Evolutionary conservation across 2,888 invertebrate genomes (phyloP), one percentile per base, ranked within the genome.

Genomic region (Chrysina gloriosa): DNA sequence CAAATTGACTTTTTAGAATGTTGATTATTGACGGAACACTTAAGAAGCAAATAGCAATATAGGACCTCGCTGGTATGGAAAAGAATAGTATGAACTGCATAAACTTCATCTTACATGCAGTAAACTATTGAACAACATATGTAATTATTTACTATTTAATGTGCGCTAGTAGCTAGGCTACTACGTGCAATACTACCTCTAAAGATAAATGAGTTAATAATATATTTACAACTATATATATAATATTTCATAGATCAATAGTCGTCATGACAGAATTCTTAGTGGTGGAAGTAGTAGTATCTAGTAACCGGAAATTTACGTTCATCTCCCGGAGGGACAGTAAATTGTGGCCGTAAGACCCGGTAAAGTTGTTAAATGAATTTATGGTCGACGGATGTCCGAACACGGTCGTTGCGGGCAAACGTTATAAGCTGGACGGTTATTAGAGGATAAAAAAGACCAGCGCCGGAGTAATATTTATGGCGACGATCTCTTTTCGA

Each of bases 311-410:
- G 72, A 75, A 76, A 77, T 77, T 77, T 73, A 74, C 73, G 73
- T 72, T 61, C 70, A 67, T 64, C 68, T 78, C 81, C 80, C 79
- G 54, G 56, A 74, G 79, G 80, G 74, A 73, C 77, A 73, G 78
- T 83, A 83, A 83, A 83, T 83, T 83, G 81, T 77, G 81, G 81
- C 78, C 75, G 79, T 80, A 81, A 80, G 79, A 81, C 79, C 79
- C 78, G 79, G 80, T 80, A 81, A 82, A 83, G 81, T 83, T 83
- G 81, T 82, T 84, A 83, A 84, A 84, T 84, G 82, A 83, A 84
- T 84, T 84, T 84, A 84, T 81, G 77, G 82, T 78, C 77, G 79
- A 79, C 64, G 64, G 64, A 65, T 52, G 81, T 81, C 81, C 79
- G 81, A 80, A 81, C 80, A 74, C 79, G 81, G 83, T 82, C 82